Percentiles rank a stretch among this genome's conserved stretches.
Evolutionary conservation across 2,113 vertebrate genomes (phyloP).

Genomic region (Triplophysa tibetana): DNA sequence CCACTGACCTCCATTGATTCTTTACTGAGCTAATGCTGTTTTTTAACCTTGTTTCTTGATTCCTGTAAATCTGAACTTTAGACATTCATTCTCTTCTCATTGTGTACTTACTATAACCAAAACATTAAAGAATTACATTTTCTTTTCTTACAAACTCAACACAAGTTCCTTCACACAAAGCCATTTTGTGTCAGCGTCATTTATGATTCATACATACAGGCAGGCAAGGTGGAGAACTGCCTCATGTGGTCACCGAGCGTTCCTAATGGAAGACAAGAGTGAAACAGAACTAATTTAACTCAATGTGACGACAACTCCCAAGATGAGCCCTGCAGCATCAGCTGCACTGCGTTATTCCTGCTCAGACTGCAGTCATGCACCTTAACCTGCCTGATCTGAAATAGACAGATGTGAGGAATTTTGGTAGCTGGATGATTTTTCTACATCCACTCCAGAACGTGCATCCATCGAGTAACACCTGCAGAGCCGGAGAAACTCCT

Average conservation of each 20-base stretch:
- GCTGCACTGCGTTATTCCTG: conserved; percentile 8
- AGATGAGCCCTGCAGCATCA: conserved; percentile 21
- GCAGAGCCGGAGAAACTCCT: background rate
- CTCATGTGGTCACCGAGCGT: background rate
- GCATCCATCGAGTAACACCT: conserved; percentile 10
- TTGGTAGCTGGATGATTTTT: background rate
- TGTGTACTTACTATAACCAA: background rate
- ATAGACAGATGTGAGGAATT: background rate
- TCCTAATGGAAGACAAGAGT: background rate
- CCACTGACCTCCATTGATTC: background rate
- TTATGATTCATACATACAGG: background rate
- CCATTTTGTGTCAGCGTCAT: background rate
- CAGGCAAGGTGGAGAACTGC: background rate
- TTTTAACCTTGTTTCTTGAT: background rate
- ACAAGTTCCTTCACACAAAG: background rate
- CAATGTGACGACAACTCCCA: background rate
- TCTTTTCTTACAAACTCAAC: no score
- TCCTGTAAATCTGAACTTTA: background rate
- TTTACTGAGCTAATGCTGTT: no score
- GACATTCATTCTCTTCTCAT: background rate
- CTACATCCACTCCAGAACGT: conserved; percentile 16
- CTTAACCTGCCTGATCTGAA: background rate
- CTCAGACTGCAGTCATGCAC: background rate
- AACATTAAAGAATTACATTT: background rate
- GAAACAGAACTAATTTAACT: conserved; percentile 23